Evolutionary conservation across 1,140 invertebrate species (phyloP).

Genomic region (Trachymyrmex septentrionalis): DNA sequence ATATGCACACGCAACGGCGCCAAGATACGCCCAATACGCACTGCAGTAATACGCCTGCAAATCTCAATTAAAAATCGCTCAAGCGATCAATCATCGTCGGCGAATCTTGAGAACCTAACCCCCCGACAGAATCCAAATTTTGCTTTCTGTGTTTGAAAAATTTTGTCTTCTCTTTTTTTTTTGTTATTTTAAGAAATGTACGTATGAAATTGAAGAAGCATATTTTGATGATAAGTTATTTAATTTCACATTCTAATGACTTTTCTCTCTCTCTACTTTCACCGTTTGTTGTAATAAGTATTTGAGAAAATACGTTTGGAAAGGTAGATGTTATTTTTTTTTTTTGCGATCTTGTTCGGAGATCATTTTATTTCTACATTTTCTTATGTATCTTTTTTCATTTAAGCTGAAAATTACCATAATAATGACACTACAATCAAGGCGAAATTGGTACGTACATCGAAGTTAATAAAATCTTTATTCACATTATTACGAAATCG

Average conservation of each 20-base stretch:
- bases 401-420: too few relatives aligned
- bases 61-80: constrained; percentile 21
- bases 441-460: too few relatives aligned
- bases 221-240: background rate
- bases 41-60: background rate
- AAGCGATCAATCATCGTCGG: background rate
- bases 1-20: constrained; percentile 6
- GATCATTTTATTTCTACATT: too few relatives aligned
- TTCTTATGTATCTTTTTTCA: too few relatives aligned
- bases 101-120: background rate
- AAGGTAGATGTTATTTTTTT: too few relatives aligned
- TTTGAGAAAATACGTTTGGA: background rate
- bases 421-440: too few relatives aligned
- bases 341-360: too few relatives aligned
- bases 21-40: background rate
- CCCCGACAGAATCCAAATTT: background rate
- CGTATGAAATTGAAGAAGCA: background rate
- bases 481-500: too few relatives aligned
- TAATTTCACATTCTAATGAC: background rate
- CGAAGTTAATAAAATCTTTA: too few relatives aligned
- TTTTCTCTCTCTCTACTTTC: background rate
- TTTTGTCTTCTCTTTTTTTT: background rate
- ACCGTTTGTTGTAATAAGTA: background rate
- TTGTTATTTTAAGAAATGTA: background rate
- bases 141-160: background rate